Evolutionary conservation across 92 coral and sea anemone species (phyloP), one percentile per base, ranked within the genome.

Genomic region (Paragorgia papillata): DNA sequence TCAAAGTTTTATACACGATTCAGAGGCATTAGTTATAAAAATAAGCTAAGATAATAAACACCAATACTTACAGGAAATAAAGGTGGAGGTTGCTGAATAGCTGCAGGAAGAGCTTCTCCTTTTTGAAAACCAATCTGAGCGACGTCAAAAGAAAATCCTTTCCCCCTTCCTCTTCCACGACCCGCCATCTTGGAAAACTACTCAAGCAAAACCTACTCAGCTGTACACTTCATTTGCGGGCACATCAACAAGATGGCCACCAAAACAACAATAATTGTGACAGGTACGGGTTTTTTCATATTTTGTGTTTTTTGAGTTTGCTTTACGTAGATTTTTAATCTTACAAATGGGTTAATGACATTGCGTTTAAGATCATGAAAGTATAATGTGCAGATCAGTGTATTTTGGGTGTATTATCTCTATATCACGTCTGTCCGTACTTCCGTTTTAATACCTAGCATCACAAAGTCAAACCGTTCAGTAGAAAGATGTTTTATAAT

Each of bases 151-250:
- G 95, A 77, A 33, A 94, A 88, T 7, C 96, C 90, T n/a, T 91
- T 56, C 0, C 98, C 97, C 48, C 69, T 90, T 0, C 98, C 97
- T 48, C 97, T 81, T 18, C 97, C 94, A 51, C 97, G 96, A 44
- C 98, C 98, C 92, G 98, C 97, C 98, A 94, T 94, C 81, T 87
- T 90, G 85, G 51, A 86, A 60, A 69, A 9, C n/a, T n/a, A n/a
- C n/a, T n/a, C n/a, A n/a, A n/a, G n/a, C n/a, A n/a, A n/a, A n/a
- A n/a, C n/a, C n/a, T n/a, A n/a, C n/a, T n/a, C n/a, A n/a, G n/a
- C n/a, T 25, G 48, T 67, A 27, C 74, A 33, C 57, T 37, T 37
- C 19, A 17, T 8, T 20, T 40, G 25, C 48, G 50, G 60, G 30
- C 15, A 18, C 15, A 12, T 7, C 25, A 4, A 24, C 26, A 78